These are phyloP conservation scores for Parasteatoda lunata DNA, from an alignment of 2,888 invertebrate genomes.

Conservation along the genomic window DNA sequence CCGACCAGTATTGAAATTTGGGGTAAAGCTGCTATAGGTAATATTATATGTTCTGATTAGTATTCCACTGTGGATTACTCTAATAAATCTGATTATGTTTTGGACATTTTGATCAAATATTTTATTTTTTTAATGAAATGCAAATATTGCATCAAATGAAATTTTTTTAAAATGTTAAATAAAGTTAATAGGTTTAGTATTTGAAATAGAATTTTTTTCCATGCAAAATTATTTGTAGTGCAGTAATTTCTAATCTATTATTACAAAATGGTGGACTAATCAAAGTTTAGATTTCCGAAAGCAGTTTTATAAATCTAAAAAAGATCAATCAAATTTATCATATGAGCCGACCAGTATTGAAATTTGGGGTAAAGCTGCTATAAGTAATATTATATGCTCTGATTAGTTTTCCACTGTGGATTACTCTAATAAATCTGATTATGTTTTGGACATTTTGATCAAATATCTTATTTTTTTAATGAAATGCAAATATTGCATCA, in stretches of 20 bases:
- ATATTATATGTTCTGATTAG: slow-evolving; percentile 8
- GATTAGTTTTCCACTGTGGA: background rate
- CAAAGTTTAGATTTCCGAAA: slow-evolving; percentile 64
- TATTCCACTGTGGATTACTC: background rate
- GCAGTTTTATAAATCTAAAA: slow-evolving; percentile 38
- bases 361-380: slow-evolving; percentile 75
- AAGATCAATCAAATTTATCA: slow-evolving; percentile 9
- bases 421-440: background rate
- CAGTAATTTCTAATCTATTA: too few relatives aligned
- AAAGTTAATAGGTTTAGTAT: too few relatives aligned
- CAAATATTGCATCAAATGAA: background rate
- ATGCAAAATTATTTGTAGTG: too few relatives aligned
- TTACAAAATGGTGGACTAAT: slow-evolving; percentile 67
- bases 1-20: slow-evolving; percentile 72
- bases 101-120: background rate
- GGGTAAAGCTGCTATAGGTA: slow-evolving; percentile 75
- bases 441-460: background rate
- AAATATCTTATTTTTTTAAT: background rate
- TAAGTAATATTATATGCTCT: slow-evolving; percentile 70
- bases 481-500: background rate
- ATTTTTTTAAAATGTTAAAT: background rate
- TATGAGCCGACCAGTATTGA: slow-evolving; percentile 70
- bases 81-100: background rate
- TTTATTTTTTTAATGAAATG: background rate
- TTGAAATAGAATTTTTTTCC: too few relatives aligned